Evolutionary conservation across 2,888 invertebrate species (phyloP).

Genomic region (Pilophorus perplexus): DNA sequence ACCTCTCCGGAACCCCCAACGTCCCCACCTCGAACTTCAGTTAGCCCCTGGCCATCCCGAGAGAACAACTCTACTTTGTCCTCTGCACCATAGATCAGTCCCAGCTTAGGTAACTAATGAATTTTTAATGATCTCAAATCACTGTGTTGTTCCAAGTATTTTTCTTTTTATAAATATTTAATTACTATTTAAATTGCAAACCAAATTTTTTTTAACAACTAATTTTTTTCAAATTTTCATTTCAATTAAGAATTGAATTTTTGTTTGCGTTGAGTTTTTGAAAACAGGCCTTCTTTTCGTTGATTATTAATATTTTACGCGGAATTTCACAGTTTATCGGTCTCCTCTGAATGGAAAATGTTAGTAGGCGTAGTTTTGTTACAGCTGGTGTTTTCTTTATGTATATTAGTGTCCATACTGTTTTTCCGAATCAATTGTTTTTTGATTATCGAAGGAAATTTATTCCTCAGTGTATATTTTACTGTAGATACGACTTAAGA

Average conservation of each 20-base stretch:
- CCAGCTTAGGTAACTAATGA: constrained; percentile 39
- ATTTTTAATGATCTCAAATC: constrained; percentile 41
- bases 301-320: too few relatives aligned
- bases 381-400: constrained; percentile 23
- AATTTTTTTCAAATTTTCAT: neutral
- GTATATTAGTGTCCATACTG: constrained; percentile 22
- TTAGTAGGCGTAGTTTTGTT: constrained; percentile 19
- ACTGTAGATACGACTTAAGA: constrained; percentile 8
- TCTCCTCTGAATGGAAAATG: neutral
- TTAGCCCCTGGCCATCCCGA: constrained; percentile 41
- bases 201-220: neutral
- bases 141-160: constrained; percentile 36
- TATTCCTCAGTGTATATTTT: constrained; percentile 24
- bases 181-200: neutral
- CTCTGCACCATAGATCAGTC: constrained; percentile 41
- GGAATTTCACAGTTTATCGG: neutral
- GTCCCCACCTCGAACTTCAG: constrained; percentile 40
- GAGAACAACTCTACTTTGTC: constrained; percentile 39
- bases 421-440: constrained; percentile 1
- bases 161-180: neutral
- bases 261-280: neutral
- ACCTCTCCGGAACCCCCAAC: constrained; percentile 11
- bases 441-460: too few relatives aligned
- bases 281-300: too few relatives aligned
- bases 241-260: neutral